phyloP scores from a whole-genome alignment of 2,888 invertebrate species.

The Caenorhabditis auriculariae region DNA sequence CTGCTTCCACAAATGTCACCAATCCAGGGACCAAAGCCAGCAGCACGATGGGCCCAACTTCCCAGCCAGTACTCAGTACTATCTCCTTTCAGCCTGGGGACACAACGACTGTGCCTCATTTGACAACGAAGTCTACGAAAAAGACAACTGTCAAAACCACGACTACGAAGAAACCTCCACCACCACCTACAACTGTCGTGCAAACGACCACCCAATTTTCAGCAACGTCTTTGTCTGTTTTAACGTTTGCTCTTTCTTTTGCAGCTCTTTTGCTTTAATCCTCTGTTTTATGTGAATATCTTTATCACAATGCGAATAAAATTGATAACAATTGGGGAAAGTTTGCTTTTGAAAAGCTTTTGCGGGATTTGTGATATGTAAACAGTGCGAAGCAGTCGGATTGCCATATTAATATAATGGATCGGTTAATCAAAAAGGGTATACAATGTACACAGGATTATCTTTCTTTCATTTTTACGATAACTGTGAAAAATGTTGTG shows the following conservation, averaged over 20 bases:
- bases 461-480: too few species aligned
- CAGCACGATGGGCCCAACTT: slow-evolving; percentile 11
- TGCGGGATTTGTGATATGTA: neutral
- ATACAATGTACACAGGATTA: too few species aligned
- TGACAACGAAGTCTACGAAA: neutral
- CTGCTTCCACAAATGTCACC: slow-evolving; percentile 1
- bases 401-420: neutral
- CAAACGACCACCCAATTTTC: too few species aligned
- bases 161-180: neutral
- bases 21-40: slow-evolving; percentile 3
- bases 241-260: too few species aligned
- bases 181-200: slow-evolving; percentile 2
- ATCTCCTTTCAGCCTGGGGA: slow-evolving; percentile 3
- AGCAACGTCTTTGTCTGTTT: too few species aligned
- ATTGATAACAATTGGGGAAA: too few species aligned
- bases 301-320: too few species aligned
- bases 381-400: neutral
- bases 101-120: neutral
- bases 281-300: too few species aligned
- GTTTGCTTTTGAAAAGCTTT: too few species aligned
- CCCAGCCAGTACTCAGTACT: slow-evolving; percentile 1
- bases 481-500: too few species aligned
- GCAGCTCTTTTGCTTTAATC: too few species aligned
- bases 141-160: slow-evolving; percentile 1
- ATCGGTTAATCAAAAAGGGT: too few species aligned